phyloP scores from a whole-genome alignment of 2,888 invertebrate genomes.

The Amphimallon solstitiale region DNA sequence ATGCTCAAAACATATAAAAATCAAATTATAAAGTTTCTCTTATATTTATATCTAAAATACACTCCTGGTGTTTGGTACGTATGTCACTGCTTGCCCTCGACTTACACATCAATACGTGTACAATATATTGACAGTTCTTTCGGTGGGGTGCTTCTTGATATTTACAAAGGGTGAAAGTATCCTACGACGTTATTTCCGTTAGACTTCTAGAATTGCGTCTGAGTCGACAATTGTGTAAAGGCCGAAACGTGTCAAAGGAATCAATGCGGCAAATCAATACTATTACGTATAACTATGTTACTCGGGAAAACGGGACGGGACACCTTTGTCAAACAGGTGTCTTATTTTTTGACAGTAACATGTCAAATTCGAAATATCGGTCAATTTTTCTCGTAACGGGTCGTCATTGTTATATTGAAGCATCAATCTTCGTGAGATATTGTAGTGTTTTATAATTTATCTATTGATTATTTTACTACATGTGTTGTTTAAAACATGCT shows the following conservation, averaged over 20 bases:
- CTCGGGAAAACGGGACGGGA: neutral
- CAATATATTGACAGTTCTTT: conserved; percentile 16
- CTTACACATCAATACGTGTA: conserved; percentile 6
- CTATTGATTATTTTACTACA: no score
- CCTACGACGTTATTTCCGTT: conserved; percentile 18
- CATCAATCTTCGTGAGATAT: no score
- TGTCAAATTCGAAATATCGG: conserved; percentile 2
- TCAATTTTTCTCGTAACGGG: no score
- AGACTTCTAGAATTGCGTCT: conserved; percentile 1
- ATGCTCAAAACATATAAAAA: no score
- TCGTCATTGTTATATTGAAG: no score
- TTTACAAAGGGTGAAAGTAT: conserved; percentile 18
- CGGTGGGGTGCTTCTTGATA: conserved; percentile 17
- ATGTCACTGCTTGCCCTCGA: no score
- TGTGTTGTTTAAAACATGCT: no score
- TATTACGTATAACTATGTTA: neutral
- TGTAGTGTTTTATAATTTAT: no score
- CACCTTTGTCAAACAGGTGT: conserved; percentile 16
- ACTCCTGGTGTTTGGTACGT: no score
- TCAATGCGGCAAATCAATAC: conserved; percentile 4
- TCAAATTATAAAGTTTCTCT: no score
- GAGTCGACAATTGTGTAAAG: neutral
- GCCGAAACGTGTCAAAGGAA: conserved; percentile 7
- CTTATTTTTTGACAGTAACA: conserved; percentile 1
- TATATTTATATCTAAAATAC: no score